Percentiles rank a stretch among this genome's conserved stretches.
Evolutionary conservation across 37 sponge, comb jelly and placozoan species (phyloP).

Genomic region (Crambe crambe): DNA sequence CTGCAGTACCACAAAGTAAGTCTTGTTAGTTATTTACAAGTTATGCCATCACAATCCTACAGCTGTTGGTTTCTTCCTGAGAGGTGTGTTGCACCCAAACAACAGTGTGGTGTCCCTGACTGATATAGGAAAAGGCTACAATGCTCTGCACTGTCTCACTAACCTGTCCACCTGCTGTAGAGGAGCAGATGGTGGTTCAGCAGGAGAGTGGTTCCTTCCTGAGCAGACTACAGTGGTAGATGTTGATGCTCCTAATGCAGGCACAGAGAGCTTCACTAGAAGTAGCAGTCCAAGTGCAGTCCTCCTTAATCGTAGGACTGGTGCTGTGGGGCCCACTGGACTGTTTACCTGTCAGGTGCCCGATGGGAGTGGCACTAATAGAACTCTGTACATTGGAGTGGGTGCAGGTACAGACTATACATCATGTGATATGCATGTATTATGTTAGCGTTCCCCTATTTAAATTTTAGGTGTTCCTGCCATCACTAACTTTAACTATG

Average conservation of each 20-base stretch:
- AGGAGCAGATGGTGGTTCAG: background rate
- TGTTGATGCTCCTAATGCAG: too few relatives aligned
- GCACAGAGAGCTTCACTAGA: too few relatives aligned
- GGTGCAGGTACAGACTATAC: slow-evolving; percentile 5
- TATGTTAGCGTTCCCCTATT: too few relatives aligned
- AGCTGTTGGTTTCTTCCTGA: slow-evolving; percentile 17
- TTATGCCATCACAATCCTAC: background rate
- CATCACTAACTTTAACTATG: background rate
- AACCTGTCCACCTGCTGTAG: background rate
- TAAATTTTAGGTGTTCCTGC: too few relatives aligned
- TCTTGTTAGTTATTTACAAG: background rate
- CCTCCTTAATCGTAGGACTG: background rate
- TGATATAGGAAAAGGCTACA: slow-evolving; percentile 1
- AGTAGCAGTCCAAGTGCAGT: slow-evolving; percentile 6
- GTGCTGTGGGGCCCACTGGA: slow-evolving; percentile 8
- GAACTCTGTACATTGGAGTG: background rate
- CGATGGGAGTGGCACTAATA: background rate
- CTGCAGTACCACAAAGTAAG: background rate
- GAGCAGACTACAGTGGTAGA: background rate
- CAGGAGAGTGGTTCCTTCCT: too few relatives aligned
- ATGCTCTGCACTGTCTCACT: slow-evolving; percentile 9
- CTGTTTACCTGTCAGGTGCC: slow-evolving; percentile 22
- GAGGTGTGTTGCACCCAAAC: background rate
- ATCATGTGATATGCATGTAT: too few relatives aligned
- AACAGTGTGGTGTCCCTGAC: slow-evolving; percentile 14